A percentile compares a stretch with the other conserved stretches of the same genome.
phyloP scores from a whole-genome alignment of 2,797 vertebrate species.

The Lepus oiostolus region DNA sequence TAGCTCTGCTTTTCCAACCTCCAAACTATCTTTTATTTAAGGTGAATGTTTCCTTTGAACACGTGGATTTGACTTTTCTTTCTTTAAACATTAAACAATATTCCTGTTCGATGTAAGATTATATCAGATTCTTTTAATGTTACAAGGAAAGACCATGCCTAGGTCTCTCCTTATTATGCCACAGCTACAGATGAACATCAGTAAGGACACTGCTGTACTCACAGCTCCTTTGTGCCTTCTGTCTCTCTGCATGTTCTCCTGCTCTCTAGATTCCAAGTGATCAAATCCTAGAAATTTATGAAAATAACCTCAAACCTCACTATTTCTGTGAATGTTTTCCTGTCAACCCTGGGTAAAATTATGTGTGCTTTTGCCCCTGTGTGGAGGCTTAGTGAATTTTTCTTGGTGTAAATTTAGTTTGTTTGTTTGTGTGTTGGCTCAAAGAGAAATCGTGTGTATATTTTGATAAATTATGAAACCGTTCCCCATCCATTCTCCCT shows the following conservation, averaged over 20 bases:
- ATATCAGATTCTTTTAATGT: not conserved
- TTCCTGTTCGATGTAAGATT: not conserved
- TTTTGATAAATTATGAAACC: not conserved
- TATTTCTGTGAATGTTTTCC: not conserved
- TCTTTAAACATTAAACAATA: not conserved
- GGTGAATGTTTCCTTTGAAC: not conserved
- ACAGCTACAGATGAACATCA: not conserved
- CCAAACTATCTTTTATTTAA: not conserved
- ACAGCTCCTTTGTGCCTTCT: not conserved
- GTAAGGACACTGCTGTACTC: no score
- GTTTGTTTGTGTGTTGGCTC: not conserved
- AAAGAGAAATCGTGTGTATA: not conserved
- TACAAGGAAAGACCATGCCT: not conserved
- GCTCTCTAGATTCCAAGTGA: not conserved
- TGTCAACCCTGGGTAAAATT: not conserved
- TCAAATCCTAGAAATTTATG: not conserved
- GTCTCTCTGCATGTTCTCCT: not conserved
- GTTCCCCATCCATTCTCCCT: not conserved
- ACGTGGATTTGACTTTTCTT: not conserved
- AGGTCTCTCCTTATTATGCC: not conserved
- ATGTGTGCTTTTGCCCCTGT: not conserved
- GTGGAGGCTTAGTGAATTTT: not conserved
- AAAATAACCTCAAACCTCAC: not conserved
- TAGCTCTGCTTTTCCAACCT: not conserved
- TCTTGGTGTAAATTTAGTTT: slow-evolving; percentile 9